These are phyloP conservation scores for Caenorhabditis sp. DNA, from an alignment of 2,888 invertebrate genomes.

Conservation along the genomic window DNA sequence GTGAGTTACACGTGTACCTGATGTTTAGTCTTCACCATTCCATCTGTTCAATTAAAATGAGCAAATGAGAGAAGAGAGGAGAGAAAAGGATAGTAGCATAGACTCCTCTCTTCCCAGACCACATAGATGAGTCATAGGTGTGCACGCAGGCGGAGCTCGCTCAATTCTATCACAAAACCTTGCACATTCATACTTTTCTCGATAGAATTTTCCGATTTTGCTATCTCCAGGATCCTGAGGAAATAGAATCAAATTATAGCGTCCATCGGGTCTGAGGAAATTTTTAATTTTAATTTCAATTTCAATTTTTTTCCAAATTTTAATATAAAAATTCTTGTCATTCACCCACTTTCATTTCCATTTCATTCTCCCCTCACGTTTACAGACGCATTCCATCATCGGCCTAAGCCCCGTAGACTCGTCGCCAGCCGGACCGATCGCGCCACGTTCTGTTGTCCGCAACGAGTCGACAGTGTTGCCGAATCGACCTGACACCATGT, in stretches of 20 bases:
- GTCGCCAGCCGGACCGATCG: slow-evolving; percentile 51
- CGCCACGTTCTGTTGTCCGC: slow-evolving; percentile 51
- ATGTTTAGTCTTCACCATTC: slow-evolving; percentile 42
- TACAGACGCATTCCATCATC: slow-evolving; percentile 60
- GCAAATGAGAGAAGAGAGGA: not conserved
- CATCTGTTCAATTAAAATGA: slow-evolving; percentile 47
- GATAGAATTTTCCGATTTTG: not conserved
- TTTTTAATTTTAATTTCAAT: no score
- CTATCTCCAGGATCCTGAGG: no score
- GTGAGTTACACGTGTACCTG: slow-evolving; percentile 44
- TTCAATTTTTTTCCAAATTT: no score
- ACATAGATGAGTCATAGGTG: slow-evolving; percentile 4
- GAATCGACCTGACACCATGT: slow-evolving; percentile 41
- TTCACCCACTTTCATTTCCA: no score
- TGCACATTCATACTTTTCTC: not conserved
- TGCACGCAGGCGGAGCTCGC: not conserved
- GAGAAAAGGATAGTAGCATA: not conserved
- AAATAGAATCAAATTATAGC: no score
- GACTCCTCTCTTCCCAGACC: not conserved
- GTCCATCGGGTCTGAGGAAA: no score
- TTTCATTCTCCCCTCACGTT: not conserved
- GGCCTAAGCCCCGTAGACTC: slow-evolving; percentile 49
- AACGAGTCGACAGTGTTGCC: slow-evolving; percentile 72
- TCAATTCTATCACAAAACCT: not conserved
- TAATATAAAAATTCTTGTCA: not conserved